Conservation (phyloP, 2,113 vertebrate species). For the Ageneiosus marmoratus region DNA sequence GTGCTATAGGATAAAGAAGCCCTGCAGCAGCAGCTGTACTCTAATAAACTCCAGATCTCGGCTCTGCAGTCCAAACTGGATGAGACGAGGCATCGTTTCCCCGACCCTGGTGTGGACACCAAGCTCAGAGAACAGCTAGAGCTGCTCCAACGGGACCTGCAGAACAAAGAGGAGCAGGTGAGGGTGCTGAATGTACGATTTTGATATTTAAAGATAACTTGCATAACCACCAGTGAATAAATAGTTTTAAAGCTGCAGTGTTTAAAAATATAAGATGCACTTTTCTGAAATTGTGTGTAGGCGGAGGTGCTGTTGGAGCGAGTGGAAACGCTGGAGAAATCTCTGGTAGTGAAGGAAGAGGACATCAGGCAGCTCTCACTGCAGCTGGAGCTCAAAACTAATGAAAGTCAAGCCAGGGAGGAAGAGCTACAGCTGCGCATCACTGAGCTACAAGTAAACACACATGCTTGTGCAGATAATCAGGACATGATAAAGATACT, state of each 20-base stretch:
- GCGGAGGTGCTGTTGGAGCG: slow-evolving; percentile 74
- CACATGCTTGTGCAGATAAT: not conserved
- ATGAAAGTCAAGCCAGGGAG: slow-evolving; percentile 60
- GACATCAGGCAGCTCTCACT: slow-evolving; percentile 78
- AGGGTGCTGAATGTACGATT: slow-evolving; percentile 3
- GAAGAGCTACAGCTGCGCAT: slow-evolving; percentile 75
- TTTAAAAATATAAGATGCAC: not conserved
- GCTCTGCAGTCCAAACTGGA: slow-evolving; percentile 82
- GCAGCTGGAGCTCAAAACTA: slow-evolving; percentile 75
- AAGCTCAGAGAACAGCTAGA: slow-evolving; percentile 73
- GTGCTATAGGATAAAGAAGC: slow-evolving; percentile 83
- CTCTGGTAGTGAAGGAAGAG: slow-evolving; percentile 73
- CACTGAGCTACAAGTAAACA: slow-evolving; percentile 71
- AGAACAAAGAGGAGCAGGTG: slow-evolving; percentile 80
- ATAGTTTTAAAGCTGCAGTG: not conserved
- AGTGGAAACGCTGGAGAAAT: slow-evolving; percentile 75
- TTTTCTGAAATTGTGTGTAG: slow-evolving; percentile 61
- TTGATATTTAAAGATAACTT: not conserved
- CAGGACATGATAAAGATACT: not conserved
- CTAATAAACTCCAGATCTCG: slow-evolving; percentile 82
- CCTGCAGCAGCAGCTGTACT: slow-evolving; percentile 82
- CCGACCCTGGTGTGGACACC: slow-evolving; percentile 60
- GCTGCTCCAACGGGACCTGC: slow-evolving; percentile 68
- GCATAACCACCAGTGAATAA: not conserved
- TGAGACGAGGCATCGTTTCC: slow-evolving; percentile 75